Conservation (phyloP, 1,140 invertebrate genomes). For the Babylonia areolata region DNA sequence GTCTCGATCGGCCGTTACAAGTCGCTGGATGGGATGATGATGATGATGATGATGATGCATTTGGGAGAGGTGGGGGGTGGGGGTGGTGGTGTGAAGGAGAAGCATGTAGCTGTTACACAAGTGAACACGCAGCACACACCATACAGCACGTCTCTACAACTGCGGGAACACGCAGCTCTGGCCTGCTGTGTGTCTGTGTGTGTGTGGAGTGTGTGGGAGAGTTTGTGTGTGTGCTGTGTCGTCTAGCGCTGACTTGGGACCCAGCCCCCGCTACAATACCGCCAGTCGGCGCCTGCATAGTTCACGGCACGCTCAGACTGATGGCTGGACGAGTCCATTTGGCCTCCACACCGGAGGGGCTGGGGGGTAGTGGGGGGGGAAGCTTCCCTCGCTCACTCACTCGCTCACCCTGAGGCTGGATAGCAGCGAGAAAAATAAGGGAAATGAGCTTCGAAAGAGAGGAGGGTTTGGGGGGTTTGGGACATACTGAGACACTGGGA, state of each 20-base stretch:
- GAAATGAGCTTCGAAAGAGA: no score
- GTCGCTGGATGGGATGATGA: background rate
- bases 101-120: background rate
- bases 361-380: background rate
- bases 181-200: conserved; percentile 23
- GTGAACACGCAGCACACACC: background rate
- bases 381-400: background rate
- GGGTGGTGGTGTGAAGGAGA: no score
- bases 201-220: no score
- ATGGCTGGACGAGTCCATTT: conserved; percentile 25
- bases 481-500: background rate
- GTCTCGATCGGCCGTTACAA: background rate
- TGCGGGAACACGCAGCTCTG: background rate
- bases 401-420: background rate
- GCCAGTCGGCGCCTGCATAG: conserved; percentile 21
- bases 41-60: no score
- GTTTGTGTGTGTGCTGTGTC: conserved; percentile 28
- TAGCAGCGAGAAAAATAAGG: no score
- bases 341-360: background rate
- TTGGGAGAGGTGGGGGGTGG: background rate
- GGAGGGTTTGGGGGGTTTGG: background rate
- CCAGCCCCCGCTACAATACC: conserved; percentile 21
- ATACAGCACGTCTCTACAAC: background rate
- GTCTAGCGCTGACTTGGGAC: conserved; percentile 20
- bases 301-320: conserved; percentile 33